Evolutionary conservation across 2,797 vertebrate species (phyloP).

Genomic region (Gallinago nigripennis): DNA sequence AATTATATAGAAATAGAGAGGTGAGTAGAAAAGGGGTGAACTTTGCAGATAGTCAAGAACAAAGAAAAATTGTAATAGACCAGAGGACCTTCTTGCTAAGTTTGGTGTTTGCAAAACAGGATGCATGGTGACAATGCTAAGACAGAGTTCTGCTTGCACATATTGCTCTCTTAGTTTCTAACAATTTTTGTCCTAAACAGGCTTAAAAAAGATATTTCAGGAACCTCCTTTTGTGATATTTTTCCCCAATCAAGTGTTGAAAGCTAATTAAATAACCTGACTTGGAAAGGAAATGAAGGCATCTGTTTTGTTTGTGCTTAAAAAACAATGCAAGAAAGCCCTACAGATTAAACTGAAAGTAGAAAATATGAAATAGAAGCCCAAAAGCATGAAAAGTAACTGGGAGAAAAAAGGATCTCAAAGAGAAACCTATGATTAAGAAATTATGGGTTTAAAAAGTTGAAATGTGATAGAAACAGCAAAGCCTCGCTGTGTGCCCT

Average conservation of each 20-base stretch:
- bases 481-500: not conserved
- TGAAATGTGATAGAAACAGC: not conserved
- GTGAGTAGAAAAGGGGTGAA: not conserved
- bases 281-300: conserved; percentile 37
- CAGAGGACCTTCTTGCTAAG: not conserved
- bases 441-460: not conserved
- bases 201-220: not conserved
- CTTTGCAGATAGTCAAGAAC: not conserved
- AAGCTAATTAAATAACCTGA: not conserved
- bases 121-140: not conserved
- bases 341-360: not conserved
- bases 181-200: not conserved
- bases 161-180: not conserved
- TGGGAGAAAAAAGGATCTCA: not conserved
- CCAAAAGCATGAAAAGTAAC: not conserved
- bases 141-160: not conserved
- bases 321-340: not conserved
- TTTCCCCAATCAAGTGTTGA: not conserved
- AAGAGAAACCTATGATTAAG: not conserved
- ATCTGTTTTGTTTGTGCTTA: conserved; percentile 30
- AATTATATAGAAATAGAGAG: not conserved
- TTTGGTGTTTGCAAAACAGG: not conserved
- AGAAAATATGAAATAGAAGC: not conserved
- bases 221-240: not conserved
- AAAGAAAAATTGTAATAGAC: not conserved